These are phyloP conservation scores for Astyanax mexicanus DNA, from an alignment of 2,797 vertebrate species.

Conservation along the genomic window DNA sequence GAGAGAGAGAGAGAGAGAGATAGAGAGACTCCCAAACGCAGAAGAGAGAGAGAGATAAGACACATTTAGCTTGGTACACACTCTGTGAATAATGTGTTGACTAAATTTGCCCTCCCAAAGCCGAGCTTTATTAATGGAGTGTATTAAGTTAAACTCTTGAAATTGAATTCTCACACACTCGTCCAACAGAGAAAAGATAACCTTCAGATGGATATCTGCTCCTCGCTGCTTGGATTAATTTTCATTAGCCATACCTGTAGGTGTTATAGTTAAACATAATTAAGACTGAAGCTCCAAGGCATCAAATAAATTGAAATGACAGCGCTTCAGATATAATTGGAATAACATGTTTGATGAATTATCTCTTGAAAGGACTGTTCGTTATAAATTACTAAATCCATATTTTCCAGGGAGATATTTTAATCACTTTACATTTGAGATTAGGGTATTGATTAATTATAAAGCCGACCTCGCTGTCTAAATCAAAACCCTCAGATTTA, in stretches of 20 bases:
- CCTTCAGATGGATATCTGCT: constrained; percentile 25
- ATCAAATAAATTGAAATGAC: constrained; percentile 49
- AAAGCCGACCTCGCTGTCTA: constrained; percentile 14
- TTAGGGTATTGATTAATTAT: constrained; percentile 33
- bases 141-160: constrained; percentile 38
- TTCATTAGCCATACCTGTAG: constrained; percentile 47
- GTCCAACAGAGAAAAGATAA: constrained; percentile 28
- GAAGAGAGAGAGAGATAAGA: neutral
- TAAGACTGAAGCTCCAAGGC: constrained; percentile 43
- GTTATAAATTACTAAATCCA: constrained; percentile 29
- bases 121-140: constrained; percentile 36
- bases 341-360: constrained; percentile 46
- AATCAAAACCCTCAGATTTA: constrained; percentile 31
- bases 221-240: constrained; percentile 36
- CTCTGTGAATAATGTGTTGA: neutral
- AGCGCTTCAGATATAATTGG: constrained; percentile 41
- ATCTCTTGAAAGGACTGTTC: constrained; percentile 26
- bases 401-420: constrained; percentile 42
- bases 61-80: constrained; percentile 23
- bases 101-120: constrained; percentile 18
- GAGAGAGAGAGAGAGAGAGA: neutral
- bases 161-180: constrained; percentile 16
- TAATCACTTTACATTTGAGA: constrained; percentile 41
- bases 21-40: neutral
- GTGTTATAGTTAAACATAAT: constrained; percentile 51